Percentiles rank a stretch among this genome's conserved stretches.
Conservation (phyloP, 1,140 invertebrate genomes). For the Orius insidiosus region DNA sequence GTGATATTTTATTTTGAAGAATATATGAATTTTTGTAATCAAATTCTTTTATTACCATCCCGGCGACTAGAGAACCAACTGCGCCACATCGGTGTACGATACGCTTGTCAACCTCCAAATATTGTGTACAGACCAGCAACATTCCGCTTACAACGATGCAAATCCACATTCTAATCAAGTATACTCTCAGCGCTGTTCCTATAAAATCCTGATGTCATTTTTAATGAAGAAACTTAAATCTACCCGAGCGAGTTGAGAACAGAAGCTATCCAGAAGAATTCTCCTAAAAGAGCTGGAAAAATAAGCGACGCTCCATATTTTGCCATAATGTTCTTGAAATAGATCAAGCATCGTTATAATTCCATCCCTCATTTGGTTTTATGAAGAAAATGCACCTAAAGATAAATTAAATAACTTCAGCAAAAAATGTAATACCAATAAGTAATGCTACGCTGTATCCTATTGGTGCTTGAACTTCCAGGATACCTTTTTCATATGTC, state of each 20-base stretch:
- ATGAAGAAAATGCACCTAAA: slow-evolving; percentile 59
- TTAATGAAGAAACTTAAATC: background rate
- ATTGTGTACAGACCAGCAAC: slow-evolving; percentile 59
- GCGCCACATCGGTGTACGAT: slow-evolving; percentile 63
- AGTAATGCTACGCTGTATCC: slow-evolving; percentile 63
- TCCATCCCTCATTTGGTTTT: slow-evolving; percentile 59
- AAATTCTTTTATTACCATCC: slow-evolving; percentile 32
- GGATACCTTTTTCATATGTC: slow-evolving; percentile 46
- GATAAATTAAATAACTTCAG: slow-evolving; percentile 12
- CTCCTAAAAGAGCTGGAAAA: slow-evolving; percentile 58
- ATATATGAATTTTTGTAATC: too few relatives aligned
- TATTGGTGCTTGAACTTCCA: slow-evolving; percentile 65
- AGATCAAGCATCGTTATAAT: slow-evolving; percentile 75
- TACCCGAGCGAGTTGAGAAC: slow-evolving; percentile 54
- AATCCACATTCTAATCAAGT: slow-evolving; percentile 37
- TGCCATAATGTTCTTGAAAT: slow-evolving; percentile 58
- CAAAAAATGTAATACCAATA: slow-evolving; percentile 34
- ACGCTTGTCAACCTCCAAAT: slow-evolving; percentile 60
- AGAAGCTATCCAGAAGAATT: slow-evolving; percentile 62
- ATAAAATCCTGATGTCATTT: slow-evolving; percentile 9
- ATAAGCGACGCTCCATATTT: slow-evolving; percentile 63
- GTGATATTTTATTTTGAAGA: background rate
- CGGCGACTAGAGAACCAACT: slow-evolving; percentile 58
- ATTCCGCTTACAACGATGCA: slow-evolving; percentile 46
- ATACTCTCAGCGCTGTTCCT: slow-evolving; percentile 55